phyloP scores from a whole-genome alignment of 2,797 vertebrate genomes.

The Thamnophis elegans region DNA sequence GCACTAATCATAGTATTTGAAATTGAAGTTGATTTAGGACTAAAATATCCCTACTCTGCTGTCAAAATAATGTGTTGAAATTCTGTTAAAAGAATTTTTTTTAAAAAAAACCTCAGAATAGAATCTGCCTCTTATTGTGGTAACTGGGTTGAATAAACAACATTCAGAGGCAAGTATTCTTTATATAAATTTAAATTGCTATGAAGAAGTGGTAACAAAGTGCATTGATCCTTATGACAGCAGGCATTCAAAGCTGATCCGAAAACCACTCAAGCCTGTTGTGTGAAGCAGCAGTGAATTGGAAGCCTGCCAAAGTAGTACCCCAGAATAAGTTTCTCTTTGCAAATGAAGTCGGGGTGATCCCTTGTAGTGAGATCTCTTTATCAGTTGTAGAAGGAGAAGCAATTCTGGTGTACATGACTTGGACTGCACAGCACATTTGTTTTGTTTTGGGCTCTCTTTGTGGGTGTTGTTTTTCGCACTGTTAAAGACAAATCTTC shows the following conservation, averaged over 20 bases:
- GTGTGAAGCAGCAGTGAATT: not conserved
- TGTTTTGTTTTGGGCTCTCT: not conserved
- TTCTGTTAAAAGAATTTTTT: not conserved
- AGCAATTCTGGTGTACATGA: not conserved
- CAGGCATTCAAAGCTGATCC: not conserved
- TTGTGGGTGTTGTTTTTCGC: not conserved
- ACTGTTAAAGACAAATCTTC: not conserved
- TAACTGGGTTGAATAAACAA: constrained; percentile 12
- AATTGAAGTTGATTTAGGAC: not conserved
- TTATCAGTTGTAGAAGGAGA: not conserved
- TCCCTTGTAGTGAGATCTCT: not conserved
- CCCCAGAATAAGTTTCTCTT: no score
- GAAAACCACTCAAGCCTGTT: not conserved
- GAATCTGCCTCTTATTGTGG: accelerated
- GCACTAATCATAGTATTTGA: not conserved
- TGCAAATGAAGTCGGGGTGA: not conserved
- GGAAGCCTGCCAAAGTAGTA: not conserved
- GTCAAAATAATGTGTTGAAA: constrained; percentile 35
- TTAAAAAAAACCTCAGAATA: constrained; percentile 10
- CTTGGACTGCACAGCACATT: not conserved
- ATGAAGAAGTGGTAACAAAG: not conserved
- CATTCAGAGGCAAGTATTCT: not conserved
- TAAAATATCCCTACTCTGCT: not conserved
- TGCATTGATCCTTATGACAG: accelerated
- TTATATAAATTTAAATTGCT: not conserved